phyloP scores from a whole-genome alignment of 2,888 invertebrate species.

The Harpalus rubripes region DNA sequence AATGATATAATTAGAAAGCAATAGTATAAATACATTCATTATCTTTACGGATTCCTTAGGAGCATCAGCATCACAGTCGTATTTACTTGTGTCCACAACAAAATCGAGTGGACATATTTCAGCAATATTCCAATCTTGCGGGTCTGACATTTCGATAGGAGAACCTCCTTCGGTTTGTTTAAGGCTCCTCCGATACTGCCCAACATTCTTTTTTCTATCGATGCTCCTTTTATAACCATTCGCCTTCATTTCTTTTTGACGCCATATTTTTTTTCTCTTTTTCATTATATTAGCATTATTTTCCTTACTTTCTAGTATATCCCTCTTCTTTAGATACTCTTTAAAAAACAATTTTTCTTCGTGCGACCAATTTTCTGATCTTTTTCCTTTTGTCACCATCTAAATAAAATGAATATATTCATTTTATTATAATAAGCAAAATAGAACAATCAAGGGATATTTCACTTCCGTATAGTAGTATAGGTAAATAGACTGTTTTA shows the following conservation, averaged over 20 bases:
- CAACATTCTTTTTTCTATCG: neutral
- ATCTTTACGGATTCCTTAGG: too few species aligned
- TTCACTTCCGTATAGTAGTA: too few species aligned
- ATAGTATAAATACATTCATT: too few species aligned
- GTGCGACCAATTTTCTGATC: too few species aligned
- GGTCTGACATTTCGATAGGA: neutral
- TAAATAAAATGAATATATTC: too few species aligned
- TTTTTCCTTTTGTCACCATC: too few species aligned
- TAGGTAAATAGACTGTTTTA: too few species aligned
- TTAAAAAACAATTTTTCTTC: too few species aligned
- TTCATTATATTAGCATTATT: neutral
- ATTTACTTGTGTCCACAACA: neutral
- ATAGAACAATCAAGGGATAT: too few species aligned
- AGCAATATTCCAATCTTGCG: neutral
- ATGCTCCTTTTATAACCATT: neutral
- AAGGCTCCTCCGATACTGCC: constrained; percentile 8
- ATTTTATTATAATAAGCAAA: too few species aligned
- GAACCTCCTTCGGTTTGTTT: constrained; percentile 16
- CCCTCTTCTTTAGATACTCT: neutral
- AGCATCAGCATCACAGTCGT: neutral
- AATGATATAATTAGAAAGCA: too few species aligned
- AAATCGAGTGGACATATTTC: neutral
- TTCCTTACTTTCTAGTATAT: neutral
- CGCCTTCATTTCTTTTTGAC: neutral
- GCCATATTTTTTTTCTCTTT: neutral